Percentiles rank a stretch among this genome's conserved stretches.
Evolutionary conservation across 2,797 vertebrate genomes (phyloP).

Genomic region (Babyrousa celebensis): DNA sequence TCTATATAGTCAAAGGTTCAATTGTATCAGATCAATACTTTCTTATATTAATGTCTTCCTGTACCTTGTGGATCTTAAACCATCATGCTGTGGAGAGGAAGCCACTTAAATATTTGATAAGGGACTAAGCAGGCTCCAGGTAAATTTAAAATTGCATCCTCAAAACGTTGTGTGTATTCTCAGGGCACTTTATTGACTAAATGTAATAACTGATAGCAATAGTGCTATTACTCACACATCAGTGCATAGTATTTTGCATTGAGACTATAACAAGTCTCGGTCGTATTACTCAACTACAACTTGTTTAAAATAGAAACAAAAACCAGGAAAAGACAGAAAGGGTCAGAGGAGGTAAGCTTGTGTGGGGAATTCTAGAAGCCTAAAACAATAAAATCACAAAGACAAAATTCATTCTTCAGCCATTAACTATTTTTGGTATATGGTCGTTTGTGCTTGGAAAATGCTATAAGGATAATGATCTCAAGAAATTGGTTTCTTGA

Average conservation of each 20-base stretch:
- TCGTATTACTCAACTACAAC: slow-evolving; percentile 17
- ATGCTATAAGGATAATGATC: neutral
- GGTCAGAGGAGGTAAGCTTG: neutral
- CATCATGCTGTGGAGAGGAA: slow-evolving; percentile 72
- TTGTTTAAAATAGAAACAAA: slow-evolving; percentile 74
- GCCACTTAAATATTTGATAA: slow-evolving; percentile 88
- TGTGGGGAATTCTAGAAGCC: slow-evolving; percentile 39
- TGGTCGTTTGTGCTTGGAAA: slow-evolving; percentile 9
- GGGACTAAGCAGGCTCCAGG: slow-evolving; percentile 81
- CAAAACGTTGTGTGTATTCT: slow-evolving; percentile 41
- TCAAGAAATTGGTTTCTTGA: slow-evolving; percentile 16
- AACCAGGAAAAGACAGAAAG: slow-evolving; percentile 13
- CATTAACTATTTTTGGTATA: slow-evolving; percentile 44
- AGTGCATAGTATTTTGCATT: slow-evolving; percentile 65
- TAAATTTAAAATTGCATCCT: slow-evolving; percentile 80
- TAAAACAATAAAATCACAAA: slow-evolving; percentile 57
- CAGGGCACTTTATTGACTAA: slow-evolving; percentile 61
- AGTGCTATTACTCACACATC: slow-evolving; percentile 46
- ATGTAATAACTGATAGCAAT: slow-evolving; percentile 51
- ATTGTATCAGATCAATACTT: slow-evolving; percentile 73
- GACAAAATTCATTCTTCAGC: slow-evolving; percentile 42
- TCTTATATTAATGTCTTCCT: slow-evolving; percentile 77
- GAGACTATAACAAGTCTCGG: slow-evolving; percentile 61
- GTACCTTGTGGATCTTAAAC: slow-evolving; percentile 76
- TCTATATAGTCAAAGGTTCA: slow-evolving; percentile 54